These are phyloP conservation scores for Matsumyia berberina DNA, from an alignment of 2,888 invertebrate species.

Conservation along the genomic window DNA sequence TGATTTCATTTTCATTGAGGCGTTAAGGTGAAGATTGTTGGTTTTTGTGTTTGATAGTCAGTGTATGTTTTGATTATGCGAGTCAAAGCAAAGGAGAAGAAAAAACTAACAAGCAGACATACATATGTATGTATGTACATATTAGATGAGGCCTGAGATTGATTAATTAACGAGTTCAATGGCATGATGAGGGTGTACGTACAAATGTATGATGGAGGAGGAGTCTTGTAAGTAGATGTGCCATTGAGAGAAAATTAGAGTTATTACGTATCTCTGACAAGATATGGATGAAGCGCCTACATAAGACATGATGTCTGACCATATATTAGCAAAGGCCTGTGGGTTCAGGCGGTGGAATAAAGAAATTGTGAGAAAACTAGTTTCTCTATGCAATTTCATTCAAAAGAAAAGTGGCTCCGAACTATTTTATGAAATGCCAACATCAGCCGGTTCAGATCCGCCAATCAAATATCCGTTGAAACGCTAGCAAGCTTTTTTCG, in stretches of 20 bases:
- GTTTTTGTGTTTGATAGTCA: neutral
- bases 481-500: no score
- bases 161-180: slow-evolving; percentile 72
- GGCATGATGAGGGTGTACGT: slow-evolving; percentile 42
- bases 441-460: no score
- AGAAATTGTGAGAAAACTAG: no score
- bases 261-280: slow-evolving; percentile 13
- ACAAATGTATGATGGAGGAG: neutral
- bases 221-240: neutral
- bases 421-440: no score
- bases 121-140: neutral
- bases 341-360: no score
- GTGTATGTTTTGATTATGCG: slow-evolving; percentile 26
- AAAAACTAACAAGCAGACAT: slow-evolving; percentile 7
- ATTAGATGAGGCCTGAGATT: slow-evolving; percentile 55
- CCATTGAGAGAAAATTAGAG: slow-evolving; percentile 5
- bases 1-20: slow-evolving; percentile 62
- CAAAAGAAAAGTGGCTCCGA: no score
- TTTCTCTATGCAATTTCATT: no score
- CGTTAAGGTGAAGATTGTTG: slow-evolving; percentile 39
- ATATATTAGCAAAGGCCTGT: neutral
- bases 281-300: neutral
- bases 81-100: slow-evolving; percentile 53
- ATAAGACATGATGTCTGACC: neutral
- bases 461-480: no score